Evolutionary conservation across 2,888 invertebrate species (phyloP).

Genomic region (Thera obeliscata): DNA sequence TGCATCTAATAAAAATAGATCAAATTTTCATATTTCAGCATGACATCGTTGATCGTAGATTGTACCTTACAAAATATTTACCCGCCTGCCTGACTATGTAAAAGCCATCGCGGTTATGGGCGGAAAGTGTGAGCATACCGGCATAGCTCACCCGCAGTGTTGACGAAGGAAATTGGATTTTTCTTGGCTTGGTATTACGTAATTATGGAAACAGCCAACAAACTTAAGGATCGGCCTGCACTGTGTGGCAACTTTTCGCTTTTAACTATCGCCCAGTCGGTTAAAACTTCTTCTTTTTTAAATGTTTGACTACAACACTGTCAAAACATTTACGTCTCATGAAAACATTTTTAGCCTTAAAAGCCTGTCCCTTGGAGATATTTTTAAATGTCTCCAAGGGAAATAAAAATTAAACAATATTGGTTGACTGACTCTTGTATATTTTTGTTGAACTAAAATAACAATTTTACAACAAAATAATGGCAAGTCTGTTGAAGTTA

Average conservation of each 20-base stretch:
- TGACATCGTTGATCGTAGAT: not conserved
- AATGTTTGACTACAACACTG: too few relatives aligned
- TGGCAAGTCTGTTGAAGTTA: too few relatives aligned
- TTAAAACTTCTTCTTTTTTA: too few relatives aligned
- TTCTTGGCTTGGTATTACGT: slow-evolving; percentile 50
- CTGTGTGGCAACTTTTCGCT: not conserved
- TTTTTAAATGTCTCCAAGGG: too few relatives aligned
- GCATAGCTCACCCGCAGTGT: slow-evolving; percentile 34
- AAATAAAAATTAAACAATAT: too few relatives aligned
- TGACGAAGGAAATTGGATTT: slow-evolving; percentile 52
- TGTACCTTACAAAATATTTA: slow-evolving; percentile 19
- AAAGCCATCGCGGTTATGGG: slow-evolving; percentile 18
- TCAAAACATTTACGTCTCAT: too few relatives aligned
- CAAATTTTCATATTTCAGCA: not conserved
- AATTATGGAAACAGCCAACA: slow-evolving; percentile 57
- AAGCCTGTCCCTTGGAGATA: too few relatives aligned
- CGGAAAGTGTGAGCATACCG: slow-evolving; percentile 19
- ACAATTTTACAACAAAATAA: too few relatives aligned
- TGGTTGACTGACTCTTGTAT: too few relatives aligned
- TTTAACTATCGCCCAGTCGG: not conserved
- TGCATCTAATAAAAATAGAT: not conserved
- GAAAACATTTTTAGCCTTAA: too few relatives aligned
- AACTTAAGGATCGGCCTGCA: slow-evolving; percentile 41
- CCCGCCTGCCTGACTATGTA: slow-evolving; percentile 13
- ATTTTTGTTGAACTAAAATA: too few relatives aligned